Conservation (phyloP, 2,797 vertebrate genomes). For the Smutsia gigantea region DNA sequence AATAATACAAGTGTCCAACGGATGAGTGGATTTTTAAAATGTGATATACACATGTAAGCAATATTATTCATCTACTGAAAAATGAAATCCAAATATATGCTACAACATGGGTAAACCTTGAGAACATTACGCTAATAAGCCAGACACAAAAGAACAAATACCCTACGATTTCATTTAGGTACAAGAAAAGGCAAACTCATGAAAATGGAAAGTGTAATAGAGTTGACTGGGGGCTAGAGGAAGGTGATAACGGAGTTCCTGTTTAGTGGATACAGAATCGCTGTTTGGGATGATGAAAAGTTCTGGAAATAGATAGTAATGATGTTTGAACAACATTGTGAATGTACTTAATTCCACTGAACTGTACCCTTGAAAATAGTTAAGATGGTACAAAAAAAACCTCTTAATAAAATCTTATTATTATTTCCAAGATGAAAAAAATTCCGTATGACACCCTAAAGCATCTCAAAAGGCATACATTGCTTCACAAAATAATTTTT, state of each 20-base stretch:
- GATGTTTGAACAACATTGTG: not conserved
- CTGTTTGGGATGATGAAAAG: not conserved
- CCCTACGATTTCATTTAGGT: not conserved
- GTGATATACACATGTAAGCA: not conserved
- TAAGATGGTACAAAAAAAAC: not conserved
- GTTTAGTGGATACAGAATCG: not conserved
- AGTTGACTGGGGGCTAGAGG: not conserved
- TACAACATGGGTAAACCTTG: not conserved
- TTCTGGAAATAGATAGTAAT: not conserved
- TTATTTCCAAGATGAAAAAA: not conserved
- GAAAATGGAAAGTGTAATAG: not conserved
- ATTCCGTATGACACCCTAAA: not conserved
- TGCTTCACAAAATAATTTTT: not conserved
- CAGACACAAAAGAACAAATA: not conserved
- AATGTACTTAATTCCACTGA: not conserved
- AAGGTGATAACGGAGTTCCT: not conserved
- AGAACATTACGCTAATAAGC: constrained; percentile 21
- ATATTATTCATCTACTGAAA: constrained; percentile 7
- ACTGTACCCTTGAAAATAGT: not conserved
- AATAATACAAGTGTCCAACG: not conserved
- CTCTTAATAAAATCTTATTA: not conserved
- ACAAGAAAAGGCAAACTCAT: not conserved
- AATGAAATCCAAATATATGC: not conserved
- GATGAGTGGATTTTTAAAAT: not conserved
- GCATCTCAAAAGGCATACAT: not conserved